Evolutionary conservation across 2,888 invertebrate genomes (phyloP).

Genomic region (Drosophila phalerata): DNA sequence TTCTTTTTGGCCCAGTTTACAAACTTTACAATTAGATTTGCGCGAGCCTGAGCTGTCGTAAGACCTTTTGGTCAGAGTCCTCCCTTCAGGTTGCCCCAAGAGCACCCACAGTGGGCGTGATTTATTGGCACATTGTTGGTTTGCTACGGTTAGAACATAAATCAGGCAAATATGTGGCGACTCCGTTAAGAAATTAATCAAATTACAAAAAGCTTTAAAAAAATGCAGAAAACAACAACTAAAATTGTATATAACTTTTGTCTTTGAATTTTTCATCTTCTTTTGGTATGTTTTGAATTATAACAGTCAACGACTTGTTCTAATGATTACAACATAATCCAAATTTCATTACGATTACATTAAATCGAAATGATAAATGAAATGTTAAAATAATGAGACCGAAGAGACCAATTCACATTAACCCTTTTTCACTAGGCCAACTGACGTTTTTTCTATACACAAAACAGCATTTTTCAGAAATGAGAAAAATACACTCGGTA

Average conservation of each 20-base stretch:
- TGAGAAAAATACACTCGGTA: slow-evolving; percentile 20
- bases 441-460: slow-evolving; percentile 40
- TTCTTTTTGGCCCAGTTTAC: slow-evolving; percentile 60
- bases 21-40: slow-evolving; percentile 78
- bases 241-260: slow-evolving; percentile 35
- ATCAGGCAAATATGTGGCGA: slow-evolving; percentile 67
- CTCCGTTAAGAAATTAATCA: slow-evolving; percentile 44
- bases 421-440: slow-evolving; percentile 57
- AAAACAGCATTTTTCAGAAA: slow-evolving; percentile 16
- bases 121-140: slow-evolving; percentile 70
- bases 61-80: slow-evolving; percentile 48
- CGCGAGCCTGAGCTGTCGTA: slow-evolving; percentile 48
- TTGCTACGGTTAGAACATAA: slow-evolving; percentile 55
- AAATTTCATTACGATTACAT: slow-evolving; percentile 77
- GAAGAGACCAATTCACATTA: slow-evolving; percentile 37
- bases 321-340: slow-evolving; percentile 77
- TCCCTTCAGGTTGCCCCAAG: neutral
- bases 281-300: slow-evolving; percentile 12
- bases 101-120: slow-evolving; percentile 46
- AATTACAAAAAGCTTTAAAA: slow-evolving; percentile 29
- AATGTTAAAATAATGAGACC: slow-evolving; percentile 74
- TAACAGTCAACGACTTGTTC: slow-evolving; percentile 36
- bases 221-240: slow-evolving; percentile 5
- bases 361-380: slow-evolving; percentile 77
- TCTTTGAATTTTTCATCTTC: neutral